These are phyloP conservation scores for Tanypteryx hageni DNA, from an alignment of 2,888 invertebrate genomes.

Conservation along the genomic window DNA sequence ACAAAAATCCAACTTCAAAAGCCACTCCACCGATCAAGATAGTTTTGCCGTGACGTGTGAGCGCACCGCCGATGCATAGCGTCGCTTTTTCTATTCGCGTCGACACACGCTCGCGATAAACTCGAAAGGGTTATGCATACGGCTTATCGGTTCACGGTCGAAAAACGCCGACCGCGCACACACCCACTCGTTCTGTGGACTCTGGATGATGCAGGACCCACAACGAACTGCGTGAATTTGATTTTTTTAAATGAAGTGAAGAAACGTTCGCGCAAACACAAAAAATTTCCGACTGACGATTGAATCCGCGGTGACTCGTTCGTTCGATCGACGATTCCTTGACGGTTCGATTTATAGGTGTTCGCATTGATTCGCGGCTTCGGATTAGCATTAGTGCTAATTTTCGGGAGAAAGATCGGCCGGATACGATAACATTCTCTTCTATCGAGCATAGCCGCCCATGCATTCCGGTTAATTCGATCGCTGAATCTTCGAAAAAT, in stretches of 20 bases:
- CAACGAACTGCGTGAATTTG: background rate
- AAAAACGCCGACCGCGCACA: background rate
- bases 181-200: background rate
- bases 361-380: background rate
- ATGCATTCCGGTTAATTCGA: background rate
- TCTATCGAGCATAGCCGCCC: background rate
- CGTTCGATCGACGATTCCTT: background rate
- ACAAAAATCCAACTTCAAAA: background rate
- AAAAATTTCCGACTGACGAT: background rate
- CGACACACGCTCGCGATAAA: constrained; percentile 3
- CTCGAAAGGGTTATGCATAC: background rate
- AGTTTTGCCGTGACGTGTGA: background rate
- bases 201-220: background rate
- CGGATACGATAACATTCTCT: background rate
- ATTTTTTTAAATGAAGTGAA: background rate
- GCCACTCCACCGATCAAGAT: background rate
- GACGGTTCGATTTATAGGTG: background rate
- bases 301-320: background rate
- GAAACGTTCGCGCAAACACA: background rate
- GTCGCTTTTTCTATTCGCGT: constrained; percentile 6
- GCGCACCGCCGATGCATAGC: background rate
- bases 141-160: background rate
- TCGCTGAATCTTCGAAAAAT: background rate
- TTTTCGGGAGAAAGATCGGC: background rate
- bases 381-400: background rate